These are phyloP conservation scores for Lypha dubia DNA, from an alignment of 2,888 invertebrate genomes.

Conservation along the genomic window DNA sequence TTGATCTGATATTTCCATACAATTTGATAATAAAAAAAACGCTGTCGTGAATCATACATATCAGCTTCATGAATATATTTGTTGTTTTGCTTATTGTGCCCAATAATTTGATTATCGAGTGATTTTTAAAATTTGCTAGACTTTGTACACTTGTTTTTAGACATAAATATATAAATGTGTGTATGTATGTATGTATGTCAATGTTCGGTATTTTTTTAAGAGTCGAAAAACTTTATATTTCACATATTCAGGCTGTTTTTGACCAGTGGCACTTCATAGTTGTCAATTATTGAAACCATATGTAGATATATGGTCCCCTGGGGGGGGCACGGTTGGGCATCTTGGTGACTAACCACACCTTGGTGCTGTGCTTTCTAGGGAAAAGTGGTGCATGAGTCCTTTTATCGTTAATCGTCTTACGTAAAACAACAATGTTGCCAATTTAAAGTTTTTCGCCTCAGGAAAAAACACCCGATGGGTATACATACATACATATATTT, in stretches of 20 bases:
- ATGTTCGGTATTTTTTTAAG: neutral
- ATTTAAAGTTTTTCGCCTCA: neutral
- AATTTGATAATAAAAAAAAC: no score
- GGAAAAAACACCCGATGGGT: neutral
- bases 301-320: no score
- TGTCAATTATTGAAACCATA: neutral
- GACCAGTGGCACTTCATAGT: no score
- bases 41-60: no score
- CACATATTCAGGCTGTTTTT: no score
- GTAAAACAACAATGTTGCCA: neutral
- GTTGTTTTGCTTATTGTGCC: neutral
- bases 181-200: neutral
- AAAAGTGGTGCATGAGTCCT: no score
- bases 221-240: neutral
- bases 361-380: no score
- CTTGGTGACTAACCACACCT: no score
- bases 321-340: no score
- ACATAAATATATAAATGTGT: neutral
- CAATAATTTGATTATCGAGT: neutral
- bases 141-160: neutral
- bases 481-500: neutral
- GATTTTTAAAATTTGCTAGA: neutral
- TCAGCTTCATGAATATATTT: no score
- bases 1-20: no score
- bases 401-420: no score